Percentiles rank a stretch among this genome's conserved stretches.
These are phyloP conservation scores for Eurystomus glaucurus DNA, from an alignment of 2,797 vertebrate genomes.

Conservation along the genomic window DNA sequence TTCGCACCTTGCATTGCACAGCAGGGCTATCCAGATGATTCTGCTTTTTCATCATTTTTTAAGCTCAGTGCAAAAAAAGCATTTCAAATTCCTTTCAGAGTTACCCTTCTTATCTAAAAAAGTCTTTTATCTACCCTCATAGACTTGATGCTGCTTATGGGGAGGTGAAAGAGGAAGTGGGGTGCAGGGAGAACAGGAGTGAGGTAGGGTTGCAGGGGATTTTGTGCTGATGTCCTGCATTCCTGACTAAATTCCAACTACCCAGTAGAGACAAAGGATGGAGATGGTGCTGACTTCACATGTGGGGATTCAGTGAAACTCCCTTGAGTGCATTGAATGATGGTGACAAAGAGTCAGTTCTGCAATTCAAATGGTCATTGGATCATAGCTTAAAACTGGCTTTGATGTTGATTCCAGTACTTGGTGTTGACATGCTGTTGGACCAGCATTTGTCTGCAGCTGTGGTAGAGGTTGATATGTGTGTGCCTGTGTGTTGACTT, in stretches of 20 bases:
- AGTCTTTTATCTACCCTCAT: not conserved
- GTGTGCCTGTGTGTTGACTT: not conserved
- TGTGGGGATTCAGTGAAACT: not conserved
- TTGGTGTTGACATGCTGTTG: not conserved
- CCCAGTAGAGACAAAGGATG: not conserved
- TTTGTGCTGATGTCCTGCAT: not conserved
- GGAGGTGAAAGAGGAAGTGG: not conserved
- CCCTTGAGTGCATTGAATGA: not conserved
- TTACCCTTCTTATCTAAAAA: not conserved
- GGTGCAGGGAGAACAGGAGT: not conserved
- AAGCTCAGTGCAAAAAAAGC: not conserved
- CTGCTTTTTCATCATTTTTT: not conserved
- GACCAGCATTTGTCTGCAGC: not conserved
- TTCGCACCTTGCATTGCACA: not conserved
- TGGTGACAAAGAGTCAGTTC: not conserved
- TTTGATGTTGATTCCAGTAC: not conserved
- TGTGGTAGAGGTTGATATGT: not conserved
- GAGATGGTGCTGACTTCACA: not conserved
- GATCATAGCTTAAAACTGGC: not conserved
- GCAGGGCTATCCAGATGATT: not conserved
- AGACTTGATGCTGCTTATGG: not conserved
- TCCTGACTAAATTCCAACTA: not conserved
- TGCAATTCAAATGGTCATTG: not conserved
- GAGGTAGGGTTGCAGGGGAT: not conserved
- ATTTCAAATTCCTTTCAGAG: not conserved